phyloP scores from a whole-genome alignment of 1,140 invertebrate genomes.

The Aradophagus sp. region DNA sequence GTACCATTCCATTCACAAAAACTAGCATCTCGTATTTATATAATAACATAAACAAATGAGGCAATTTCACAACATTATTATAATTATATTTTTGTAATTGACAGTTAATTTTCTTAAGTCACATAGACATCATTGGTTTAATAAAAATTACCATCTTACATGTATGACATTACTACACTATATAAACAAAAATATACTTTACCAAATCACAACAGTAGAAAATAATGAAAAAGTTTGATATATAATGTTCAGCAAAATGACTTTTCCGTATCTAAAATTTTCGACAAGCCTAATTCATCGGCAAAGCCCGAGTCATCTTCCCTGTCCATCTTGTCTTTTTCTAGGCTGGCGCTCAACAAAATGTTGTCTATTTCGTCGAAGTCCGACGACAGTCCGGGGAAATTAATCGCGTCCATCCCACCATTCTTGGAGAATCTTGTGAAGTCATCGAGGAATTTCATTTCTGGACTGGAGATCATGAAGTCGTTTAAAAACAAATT shows the following conservation, averaged over 20 bases:
- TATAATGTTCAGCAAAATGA: slow-evolving; percentile 20
- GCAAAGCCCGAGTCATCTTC: slow-evolving; percentile 32
- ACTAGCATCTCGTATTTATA: no score
- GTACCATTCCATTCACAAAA: no score
- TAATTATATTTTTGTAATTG: no score
- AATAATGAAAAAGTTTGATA: no score
- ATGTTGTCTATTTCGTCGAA: slow-evolving; percentile 48
- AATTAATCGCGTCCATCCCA: slow-evolving; percentile 13
- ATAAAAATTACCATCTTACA: no score
- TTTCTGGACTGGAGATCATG: slow-evolving; percentile 40
- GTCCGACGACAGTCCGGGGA: slow-evolving; percentile 28
- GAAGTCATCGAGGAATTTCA: slow-evolving; percentile 37
- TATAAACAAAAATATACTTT: no score
- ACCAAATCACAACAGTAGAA: slow-evolving; percentile 1
- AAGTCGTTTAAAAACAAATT: slow-evolving; percentile 41
- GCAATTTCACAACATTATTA: no score
- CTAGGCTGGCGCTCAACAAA: slow-evolving; percentile 31
- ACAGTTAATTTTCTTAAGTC: no score
- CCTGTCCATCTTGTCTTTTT: slow-evolving; percentile 22
- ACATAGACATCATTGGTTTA: no score
- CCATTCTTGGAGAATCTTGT: slow-evolving; percentile 26
- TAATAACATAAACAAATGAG: no score
- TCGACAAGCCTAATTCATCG: slow-evolving; percentile 25
- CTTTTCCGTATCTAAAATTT: slow-evolving; percentile 37
- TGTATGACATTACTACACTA: no score